Conservation (phyloP, 2,888 invertebrate genomes). For the Macrophya annulata region DNA sequence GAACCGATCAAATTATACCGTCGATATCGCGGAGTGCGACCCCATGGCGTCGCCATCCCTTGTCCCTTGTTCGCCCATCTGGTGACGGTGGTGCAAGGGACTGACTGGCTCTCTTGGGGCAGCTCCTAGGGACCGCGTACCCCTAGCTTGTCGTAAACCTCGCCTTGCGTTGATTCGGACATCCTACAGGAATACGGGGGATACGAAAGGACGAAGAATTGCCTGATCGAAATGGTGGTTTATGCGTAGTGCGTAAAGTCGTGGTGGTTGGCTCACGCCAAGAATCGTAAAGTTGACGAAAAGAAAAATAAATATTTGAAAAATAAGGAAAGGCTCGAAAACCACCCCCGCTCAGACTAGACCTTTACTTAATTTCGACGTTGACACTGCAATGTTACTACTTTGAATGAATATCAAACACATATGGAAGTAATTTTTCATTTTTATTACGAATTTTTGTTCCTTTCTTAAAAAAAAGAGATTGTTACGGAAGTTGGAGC, state of each 20-base stretch:
- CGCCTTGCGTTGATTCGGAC: constrained; percentile 36
- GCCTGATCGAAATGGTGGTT: constrained; percentile 21
- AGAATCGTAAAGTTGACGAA: constrained; percentile 26
- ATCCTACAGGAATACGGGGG: constrained; percentile 9
- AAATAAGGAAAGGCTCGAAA: constrained; percentile 64
- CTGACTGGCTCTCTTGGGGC: constrained; percentile 32
- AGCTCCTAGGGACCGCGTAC: constrained; percentile 38
- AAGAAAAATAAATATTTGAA: constrained; percentile 56
- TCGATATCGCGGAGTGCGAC: constrained; percentile 37
- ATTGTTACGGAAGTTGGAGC: too few species aligned
- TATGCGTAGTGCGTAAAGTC: constrained; percentile 39
- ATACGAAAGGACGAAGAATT: constrained; percentile 27
- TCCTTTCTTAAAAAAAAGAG: too few species aligned
- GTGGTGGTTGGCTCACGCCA: not conserved
- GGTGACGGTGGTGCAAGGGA: constrained; percentile 35
- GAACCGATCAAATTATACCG: constrained; percentile 52
- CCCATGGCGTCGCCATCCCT: constrained; percentile 27
- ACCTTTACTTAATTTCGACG: not conserved
- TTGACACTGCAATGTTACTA: not conserved
- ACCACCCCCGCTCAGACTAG: not conserved
- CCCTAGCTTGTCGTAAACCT: constrained; percentile 46
- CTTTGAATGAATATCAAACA: not conserved
- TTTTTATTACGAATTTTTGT: not conserved
- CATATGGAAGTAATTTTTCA: not conserved
- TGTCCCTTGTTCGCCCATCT: constrained; percentile 46